Evolutionary conservation across 1,140 invertebrate genomes (phyloP).

Genomic region (Tetramorium alpestre): DNA sequence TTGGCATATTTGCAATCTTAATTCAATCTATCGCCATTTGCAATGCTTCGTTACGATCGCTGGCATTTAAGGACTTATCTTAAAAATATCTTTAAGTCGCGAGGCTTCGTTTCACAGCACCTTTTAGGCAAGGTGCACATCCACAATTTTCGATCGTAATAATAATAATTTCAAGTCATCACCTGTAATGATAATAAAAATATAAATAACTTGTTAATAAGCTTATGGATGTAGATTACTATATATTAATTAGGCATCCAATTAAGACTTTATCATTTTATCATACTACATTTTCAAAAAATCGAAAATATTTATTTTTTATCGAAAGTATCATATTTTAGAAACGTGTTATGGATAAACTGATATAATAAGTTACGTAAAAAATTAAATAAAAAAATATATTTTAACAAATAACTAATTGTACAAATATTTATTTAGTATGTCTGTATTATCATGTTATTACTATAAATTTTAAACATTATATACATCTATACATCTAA

Average conservation of each 20-base stretch:
- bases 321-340: neutral
- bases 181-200: slow-evolving; percentile 71
- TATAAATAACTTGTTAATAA: slow-evolving; percentile 81
- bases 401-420: slow-evolving; percentile 9
- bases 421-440: neutral
- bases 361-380: neutral
- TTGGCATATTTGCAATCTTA: slow-evolving; percentile 85
- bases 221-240: slow-evolving; percentile 63
- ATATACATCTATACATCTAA: neutral
- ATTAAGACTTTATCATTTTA: neutral
- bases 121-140: slow-evolving; percentile 24
- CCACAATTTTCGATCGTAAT: slow-evolving; percentile 67
- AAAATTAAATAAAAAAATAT: slow-evolving; percentile 10
- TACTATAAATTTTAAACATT: neutral
- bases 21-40: slow-evolving; percentile 85
- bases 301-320: neutral
- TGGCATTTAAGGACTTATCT: slow-evolving; percentile 65
- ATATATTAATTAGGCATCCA: slow-evolving; percentile 18
- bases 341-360: neutral
- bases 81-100: slow-evolving; percentile 33
- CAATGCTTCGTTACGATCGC: slow-evolving; percentile 81
- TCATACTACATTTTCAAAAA: neutral
- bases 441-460: neutral
- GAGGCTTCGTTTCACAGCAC: slow-evolving; percentile 59
- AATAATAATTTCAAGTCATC: slow-evolving; percentile 78